Conservation (phyloP, 2,888 invertebrate genomes). For the Sarcophaga variegata region DNA sequence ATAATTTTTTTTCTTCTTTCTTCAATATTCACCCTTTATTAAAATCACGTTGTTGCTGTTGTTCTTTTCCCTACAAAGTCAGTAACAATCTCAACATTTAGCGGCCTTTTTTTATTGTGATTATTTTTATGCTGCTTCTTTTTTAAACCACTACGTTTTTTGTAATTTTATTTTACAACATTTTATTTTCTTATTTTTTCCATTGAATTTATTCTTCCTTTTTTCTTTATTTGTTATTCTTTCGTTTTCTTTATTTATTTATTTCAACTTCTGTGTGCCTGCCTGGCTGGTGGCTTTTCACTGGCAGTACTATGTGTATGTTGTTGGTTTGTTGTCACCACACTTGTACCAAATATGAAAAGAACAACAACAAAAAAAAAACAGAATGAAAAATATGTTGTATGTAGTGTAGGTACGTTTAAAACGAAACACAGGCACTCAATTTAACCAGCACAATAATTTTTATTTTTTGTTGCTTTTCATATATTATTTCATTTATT, state of each 20-base stretch:
- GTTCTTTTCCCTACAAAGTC: not conserved
- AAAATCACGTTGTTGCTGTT: not conserved
- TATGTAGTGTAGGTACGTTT: not conserved
- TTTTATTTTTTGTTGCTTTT: constrained; percentile 22
- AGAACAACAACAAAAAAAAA: not conserved
- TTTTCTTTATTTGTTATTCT: constrained; percentile 23
- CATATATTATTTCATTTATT: not conserved
- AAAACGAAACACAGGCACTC: not conserved
- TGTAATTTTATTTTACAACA: constrained; percentile 26
- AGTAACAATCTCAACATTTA: constrained; percentile 11
- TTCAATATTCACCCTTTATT: not conserved
- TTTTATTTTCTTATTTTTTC: constrained; percentile 12
- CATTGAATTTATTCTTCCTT: constrained; percentile 30
- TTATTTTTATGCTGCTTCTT: constrained; percentile 12
- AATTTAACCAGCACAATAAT: not conserved
- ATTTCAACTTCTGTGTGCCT: constrained; percentile 16
- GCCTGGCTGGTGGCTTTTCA: constrained; percentile 50
- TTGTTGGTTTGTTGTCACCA: constrained; percentile 50
- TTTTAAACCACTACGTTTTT: constrained; percentile 23
- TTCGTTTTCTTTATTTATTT: constrained; percentile 15
- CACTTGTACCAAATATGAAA: constrained; percentile 35
- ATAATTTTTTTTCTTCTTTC: not conserved
- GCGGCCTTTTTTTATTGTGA: constrained; percentile 30
- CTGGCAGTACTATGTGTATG: not conserved
- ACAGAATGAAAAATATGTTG: not conserved